A percentile compares a stretch with the other conserved stretches of the same genome.
Conservation (phyloP, 2,888 invertebrate genomes). For the Caenorhabditis zanzibari region DNA sequence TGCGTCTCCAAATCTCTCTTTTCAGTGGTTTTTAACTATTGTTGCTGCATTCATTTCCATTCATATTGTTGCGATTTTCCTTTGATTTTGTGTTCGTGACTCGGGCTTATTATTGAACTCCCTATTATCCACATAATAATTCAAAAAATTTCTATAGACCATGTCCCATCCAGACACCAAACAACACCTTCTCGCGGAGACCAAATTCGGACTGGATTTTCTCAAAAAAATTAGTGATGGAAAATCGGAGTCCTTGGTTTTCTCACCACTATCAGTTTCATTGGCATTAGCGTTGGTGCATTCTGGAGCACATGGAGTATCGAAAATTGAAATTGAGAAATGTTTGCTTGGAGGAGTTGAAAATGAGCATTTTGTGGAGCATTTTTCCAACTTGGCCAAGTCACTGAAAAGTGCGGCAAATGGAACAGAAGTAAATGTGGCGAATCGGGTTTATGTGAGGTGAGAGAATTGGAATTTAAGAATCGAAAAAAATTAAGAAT, state of each 20-base stretch:
- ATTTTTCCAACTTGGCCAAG: slow-evolving; percentile 51
- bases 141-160: background rate
- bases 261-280: slow-evolving; percentile 53
- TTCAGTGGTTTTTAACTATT: background rate
- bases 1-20: background rate
- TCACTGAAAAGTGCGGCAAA: slow-evolving; percentile 16
- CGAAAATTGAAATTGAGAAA: slow-evolving; percentile 32
- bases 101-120: slow-evolving; percentile 6
- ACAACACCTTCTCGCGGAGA: slow-evolving; percentile 36
- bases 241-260: slow-evolving; percentile 37
- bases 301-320: slow-evolving; percentile 33
- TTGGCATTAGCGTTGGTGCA: slow-evolving; percentile 44
- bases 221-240: slow-evolving; percentile 14
- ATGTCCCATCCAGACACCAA: background rate
- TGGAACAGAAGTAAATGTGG: slow-evolving; percentile 36
- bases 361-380: slow-evolving; percentile 51
- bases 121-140: background rate
- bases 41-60: background rate
- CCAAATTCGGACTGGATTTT: slow-evolving; percentile 47
- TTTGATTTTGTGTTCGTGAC: background rate
- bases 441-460: slow-evolving; percentile 52
- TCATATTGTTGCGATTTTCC: background rate
- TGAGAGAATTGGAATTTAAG: slow-evolving; percentile 2
- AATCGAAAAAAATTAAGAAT: too few species aligned
- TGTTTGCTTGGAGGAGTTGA: slow-evolving; percentile 27